These are phyloP conservation scores for Rhinoraja longicauda DNA, from an alignment of 2,797 vertebrate species.

Conservation along the genomic window DNA sequence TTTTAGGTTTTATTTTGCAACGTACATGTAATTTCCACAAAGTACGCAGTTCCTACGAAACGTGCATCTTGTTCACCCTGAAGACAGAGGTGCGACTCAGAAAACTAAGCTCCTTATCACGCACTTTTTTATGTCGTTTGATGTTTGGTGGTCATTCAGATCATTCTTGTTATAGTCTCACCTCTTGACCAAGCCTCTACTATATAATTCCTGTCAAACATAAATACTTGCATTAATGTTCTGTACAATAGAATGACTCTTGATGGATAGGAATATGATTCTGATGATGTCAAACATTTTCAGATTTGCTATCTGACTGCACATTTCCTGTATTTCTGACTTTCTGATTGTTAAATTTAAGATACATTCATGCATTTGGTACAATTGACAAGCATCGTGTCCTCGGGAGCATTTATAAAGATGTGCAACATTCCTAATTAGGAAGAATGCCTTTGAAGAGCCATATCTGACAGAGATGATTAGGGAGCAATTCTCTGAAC, in stretches of 20 bases:
- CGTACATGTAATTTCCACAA: not conserved
- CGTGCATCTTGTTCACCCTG: not conserved
- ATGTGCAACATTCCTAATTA: too few relatives aligned
- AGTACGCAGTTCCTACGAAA: not conserved
- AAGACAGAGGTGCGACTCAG: not conserved
- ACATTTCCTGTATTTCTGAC: not conserved
- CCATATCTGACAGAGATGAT: too few relatives aligned
- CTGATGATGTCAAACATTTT: not conserved
- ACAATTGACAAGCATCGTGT: not conserved
- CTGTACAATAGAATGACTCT: not conserved
- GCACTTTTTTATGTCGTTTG: not conserved
- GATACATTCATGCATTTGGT: not conserved
- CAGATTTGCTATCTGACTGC: not conserved
- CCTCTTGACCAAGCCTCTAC: not conserved
- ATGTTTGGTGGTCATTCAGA: not conserved
- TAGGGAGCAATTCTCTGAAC: too few relatives aligned
- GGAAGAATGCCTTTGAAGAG: too few relatives aligned
- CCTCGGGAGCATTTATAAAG: not conserved
- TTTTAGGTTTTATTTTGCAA: too few relatives aligned
- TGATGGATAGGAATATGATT: not conserved
- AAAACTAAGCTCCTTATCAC: not conserved
- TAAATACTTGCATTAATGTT: not conserved
- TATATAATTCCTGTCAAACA: not conserved
- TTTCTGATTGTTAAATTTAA: not conserved
- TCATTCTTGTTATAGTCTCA: not conserved